Percentiles rank a stretch among this genome's conserved stretches.
Conservation (phyloP, 2,113 vertebrate genomes). For the Chlamydotis undulata region DNA sequence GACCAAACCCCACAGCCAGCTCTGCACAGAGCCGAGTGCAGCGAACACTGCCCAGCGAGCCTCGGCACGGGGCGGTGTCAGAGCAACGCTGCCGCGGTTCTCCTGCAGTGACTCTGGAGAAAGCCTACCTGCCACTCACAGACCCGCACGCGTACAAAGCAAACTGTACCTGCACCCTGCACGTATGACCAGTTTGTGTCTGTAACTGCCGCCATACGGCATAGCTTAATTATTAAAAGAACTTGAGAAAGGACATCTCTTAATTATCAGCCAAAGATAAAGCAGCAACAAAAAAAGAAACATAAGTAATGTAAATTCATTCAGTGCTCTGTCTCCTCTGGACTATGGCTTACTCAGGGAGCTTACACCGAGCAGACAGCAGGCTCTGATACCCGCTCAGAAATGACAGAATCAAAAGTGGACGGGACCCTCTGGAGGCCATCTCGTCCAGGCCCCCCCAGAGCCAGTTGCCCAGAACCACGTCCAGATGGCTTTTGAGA, state of each 20-base stretch:
- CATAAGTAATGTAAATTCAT: accelerated
- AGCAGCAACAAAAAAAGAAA: not conserved
- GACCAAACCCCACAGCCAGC: not conserved
- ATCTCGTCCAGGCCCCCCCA: not conserved
- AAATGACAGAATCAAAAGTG: accelerated
- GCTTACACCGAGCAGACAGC: accelerated
- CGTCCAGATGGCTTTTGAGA: accelerated
- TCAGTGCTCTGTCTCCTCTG: accelerated
- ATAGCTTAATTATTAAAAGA: not conserved
- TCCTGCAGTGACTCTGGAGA: accelerated
- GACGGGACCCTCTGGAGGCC: accelerated
- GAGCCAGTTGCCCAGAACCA: accelerated
- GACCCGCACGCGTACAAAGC: accelerated
- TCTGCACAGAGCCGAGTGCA: not conserved
- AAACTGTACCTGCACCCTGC: not conserved
- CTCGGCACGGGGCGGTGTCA: accelerated
- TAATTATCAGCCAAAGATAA: not conserved
- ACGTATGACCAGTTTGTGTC: accelerated
- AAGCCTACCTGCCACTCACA: no score
- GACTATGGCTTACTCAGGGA: not conserved
- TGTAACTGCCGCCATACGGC: not conserved
- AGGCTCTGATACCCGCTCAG: not conserved
- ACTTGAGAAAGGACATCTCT: not conserved
- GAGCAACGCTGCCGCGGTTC: not conserved
- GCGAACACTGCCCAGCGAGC: accelerated